These are phyloP conservation scores for Bombus picipes DNA, from an alignment of 1,140 invertebrate genomes.

Conservation along the genomic window DNA sequence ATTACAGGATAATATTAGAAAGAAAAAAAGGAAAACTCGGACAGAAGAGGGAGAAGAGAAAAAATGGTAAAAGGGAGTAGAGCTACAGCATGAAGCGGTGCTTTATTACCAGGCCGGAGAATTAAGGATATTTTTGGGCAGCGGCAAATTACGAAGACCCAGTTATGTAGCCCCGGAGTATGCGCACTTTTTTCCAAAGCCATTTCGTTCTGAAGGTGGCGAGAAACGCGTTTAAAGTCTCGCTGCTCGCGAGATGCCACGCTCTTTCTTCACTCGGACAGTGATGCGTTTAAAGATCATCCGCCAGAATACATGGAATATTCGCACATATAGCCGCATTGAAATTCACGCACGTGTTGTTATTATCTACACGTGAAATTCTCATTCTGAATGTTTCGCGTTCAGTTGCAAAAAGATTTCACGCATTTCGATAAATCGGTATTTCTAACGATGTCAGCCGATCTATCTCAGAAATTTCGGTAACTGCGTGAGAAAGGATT, in stretches of 20 bases:
- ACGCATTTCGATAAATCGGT: too few relatives aligned
- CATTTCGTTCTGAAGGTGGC: neutral
- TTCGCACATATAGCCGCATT: too few relatives aligned
- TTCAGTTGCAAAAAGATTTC: too few relatives aligned
- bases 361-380: too few relatives aligned
- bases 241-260: neutral
- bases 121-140: constrained; percentile 6
- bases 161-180: neutral
- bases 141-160: neutral
- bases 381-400: too few relatives aligned
- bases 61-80: neutral
- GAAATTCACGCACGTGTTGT: too few relatives aligned
- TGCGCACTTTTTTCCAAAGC: neutral
- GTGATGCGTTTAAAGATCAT: neutral
- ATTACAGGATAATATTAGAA: neutral
- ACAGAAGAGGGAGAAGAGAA: neutral
- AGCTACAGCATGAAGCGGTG: neutral
- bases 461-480: too few relatives aligned
- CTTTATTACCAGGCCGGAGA: neutral
- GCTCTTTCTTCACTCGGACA: neutral
- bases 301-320: too few relatives aligned
- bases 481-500: neutral
- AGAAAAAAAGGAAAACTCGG: neutral
- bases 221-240: constrained; percentile 14
- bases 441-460: too few relatives aligned